phyloP scores from a whole-genome alignment of 92 coral and sea anemone genomes.

The Siderastrea siderea region DNA sequence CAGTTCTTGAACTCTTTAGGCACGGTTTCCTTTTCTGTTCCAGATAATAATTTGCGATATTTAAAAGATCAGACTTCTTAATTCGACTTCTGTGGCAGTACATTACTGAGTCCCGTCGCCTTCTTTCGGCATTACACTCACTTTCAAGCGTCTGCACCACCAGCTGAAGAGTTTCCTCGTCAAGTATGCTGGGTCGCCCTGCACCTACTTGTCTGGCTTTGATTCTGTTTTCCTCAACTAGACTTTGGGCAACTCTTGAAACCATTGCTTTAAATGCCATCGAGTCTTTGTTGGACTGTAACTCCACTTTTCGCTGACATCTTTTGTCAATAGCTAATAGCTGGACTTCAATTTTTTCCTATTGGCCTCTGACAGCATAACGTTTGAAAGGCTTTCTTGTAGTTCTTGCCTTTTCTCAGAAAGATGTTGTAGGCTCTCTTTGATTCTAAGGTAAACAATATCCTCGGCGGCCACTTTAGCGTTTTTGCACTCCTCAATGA shows the following conservation, averaged over 20 bases:
- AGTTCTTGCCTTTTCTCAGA: slow-evolving; percentile 8
- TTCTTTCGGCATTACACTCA: neutral
- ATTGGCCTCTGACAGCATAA: slow-evolving; percentile 6
- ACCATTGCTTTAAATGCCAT: slow-evolving; percentile 12
- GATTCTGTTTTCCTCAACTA: slow-evolving; percentile 13
- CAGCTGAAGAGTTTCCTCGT: neutral
- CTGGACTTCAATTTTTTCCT: slow-evolving; percentile 6
- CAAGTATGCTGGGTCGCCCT: slow-evolving; percentile 7
- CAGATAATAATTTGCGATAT: slow-evolving; percentile 20
- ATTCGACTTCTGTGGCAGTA: neutral
- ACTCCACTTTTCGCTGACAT: neutral
- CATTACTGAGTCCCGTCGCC: neutral
- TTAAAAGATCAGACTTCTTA: slow-evolving; percentile 8
- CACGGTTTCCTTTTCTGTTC: slow-evolving; percentile 16
- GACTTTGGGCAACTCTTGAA: slow-evolving; percentile 9
- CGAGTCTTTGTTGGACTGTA: slow-evolving; percentile 8
- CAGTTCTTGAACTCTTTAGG: slow-evolving; percentile 17
- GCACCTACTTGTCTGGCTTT: slow-evolving; percentile 9
- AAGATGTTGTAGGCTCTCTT: slow-evolving; percentile 5
- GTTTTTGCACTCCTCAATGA: slow-evolving; percentile 8
- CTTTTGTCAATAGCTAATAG: slow-evolving; percentile 1
- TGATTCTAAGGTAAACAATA: slow-evolving; percentile 1
- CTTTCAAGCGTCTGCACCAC: neutral
- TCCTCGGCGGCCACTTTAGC: slow-evolving; percentile 4
- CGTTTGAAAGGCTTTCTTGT: neutral